phyloP scores from a whole-genome alignment of 2,113 vertebrate species.

The Nothocercus nigrocapillus region DNA sequence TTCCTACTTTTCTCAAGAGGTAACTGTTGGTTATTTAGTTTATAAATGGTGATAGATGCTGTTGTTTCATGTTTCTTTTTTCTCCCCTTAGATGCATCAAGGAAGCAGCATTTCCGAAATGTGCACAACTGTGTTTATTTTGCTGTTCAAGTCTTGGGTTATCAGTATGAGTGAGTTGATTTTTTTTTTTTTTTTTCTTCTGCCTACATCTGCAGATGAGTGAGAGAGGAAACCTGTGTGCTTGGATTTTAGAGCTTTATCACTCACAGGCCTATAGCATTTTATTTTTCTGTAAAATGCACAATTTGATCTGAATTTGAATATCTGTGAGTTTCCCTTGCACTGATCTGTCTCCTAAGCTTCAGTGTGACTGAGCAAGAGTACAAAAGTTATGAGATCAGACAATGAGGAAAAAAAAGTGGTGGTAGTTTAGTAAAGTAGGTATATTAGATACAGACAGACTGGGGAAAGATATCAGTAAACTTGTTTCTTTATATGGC shows the following conservation, averaged over 20 bases:
- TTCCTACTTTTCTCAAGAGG: neutral
- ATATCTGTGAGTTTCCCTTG: neutral
- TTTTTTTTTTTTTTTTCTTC: neutral
- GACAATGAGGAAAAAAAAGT: neutral
- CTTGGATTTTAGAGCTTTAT: neutral
- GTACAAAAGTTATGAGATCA: neutral
- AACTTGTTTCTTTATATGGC: neutral
- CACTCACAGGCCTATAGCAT: neutral
- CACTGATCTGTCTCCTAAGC: neutral
- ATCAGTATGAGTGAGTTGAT: constrained; percentile 90
- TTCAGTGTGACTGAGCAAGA: neutral
- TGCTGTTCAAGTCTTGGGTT: constrained; percentile 91
- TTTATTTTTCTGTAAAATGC: neutral
- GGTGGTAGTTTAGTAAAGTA: neutral
- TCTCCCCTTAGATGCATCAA: constrained; percentile 79
- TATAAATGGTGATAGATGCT: neutral
- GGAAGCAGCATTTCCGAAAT: constrained; percentile 85
- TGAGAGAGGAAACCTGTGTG: neutral
- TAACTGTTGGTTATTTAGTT: neutral
- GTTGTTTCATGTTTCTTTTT: constrained; percentile 6
- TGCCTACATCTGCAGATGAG: neutral
- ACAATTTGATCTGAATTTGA: neutral
- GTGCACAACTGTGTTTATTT: constrained; percentile 98
- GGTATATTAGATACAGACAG: neutral
- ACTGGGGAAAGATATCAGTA: neutral